Evolutionary conservation across 2,797 vertebrate genomes (phyloP).

Genomic region (Urocyon cinereoargenteus): DNA sequence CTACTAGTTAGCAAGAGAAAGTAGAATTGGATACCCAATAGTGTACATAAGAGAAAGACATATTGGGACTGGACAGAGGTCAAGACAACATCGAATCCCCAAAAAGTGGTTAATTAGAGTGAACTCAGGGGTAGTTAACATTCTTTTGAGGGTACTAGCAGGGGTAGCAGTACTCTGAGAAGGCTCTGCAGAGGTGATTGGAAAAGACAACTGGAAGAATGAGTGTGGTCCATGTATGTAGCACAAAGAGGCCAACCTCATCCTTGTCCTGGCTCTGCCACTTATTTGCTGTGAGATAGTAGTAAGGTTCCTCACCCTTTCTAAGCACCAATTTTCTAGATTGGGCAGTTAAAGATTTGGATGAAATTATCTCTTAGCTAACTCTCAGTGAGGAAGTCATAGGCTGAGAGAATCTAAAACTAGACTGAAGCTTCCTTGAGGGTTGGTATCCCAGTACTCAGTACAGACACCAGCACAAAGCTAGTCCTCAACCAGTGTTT

Average conservation of each 20-base stretch:
- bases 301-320: not conserved
- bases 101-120: not conserved
- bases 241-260: not conserved
- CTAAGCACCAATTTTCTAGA: not conserved
- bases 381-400: not conserved
- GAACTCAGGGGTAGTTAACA: not conserved
- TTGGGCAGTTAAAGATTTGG: slow-evolving; percentile 23
- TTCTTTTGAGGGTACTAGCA: not conserved
- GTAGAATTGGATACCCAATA: not conserved
- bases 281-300: not conserved
- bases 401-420: slow-evolving; percentile 28
- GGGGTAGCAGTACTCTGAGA: not conserved
- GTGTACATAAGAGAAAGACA: not conserved
- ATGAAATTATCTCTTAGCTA: slow-evolving; percentile 5
- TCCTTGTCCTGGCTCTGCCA: not conserved
- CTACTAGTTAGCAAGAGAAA: slow-evolving; percentile 25
- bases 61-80: not conserved
- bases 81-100: not conserved
- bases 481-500: not conserved
- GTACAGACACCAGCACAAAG: not conserved
- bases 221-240: not conserved
- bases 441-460: not conserved
- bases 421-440: not conserved
- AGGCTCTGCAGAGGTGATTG: not conserved
- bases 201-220: slow-evolving; percentile 39